Evolutionary conservation across 1,140 invertebrate species (phyloP).

Genomic region (Dendroctonus ponderosae): DNA sequence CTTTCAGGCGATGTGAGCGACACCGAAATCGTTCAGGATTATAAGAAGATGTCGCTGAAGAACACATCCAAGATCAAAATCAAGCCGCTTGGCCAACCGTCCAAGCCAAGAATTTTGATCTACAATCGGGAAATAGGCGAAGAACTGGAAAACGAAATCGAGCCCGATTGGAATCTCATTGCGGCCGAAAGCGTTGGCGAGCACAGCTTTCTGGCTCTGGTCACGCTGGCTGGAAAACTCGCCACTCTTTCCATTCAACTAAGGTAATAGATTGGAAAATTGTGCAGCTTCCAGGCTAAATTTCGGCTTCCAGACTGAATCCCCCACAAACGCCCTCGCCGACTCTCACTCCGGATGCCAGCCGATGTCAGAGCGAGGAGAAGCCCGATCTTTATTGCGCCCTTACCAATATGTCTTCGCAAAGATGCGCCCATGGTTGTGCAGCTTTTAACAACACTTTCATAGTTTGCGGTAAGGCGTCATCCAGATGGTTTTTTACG

Average conservation of each 20-base stretch:
- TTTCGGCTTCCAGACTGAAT: conserved; percentile 53
- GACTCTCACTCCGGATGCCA: conserved; percentile 46
- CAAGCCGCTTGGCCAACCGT: conserved; percentile 57
- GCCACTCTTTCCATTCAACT: conserved; percentile 64
- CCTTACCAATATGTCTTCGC: conserved; percentile 65
- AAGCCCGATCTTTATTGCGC: conserved; percentile 61
- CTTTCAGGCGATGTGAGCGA: conserved; percentile 59
- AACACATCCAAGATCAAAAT: conserved; percentile 50
- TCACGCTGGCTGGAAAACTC: conserved; percentile 63
- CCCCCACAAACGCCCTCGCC: conserved; percentile 52
- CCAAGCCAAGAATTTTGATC: conserved; percentile 63
- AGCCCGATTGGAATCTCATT: conserved; percentile 68
- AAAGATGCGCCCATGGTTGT: conserved; percentile 73
- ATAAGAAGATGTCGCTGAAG: conserved; percentile 69
- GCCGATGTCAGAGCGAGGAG: conserved; percentile 46
- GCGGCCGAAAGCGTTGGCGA: conserved; percentile 61
- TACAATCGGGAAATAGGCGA: conserved; percentile 61
- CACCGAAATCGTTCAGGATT: conserved; percentile 77
- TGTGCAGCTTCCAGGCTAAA: not conserved
- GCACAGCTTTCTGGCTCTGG: conserved; percentile 66
- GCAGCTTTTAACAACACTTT: conserved; percentile 66
- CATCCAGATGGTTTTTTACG: not conserved
- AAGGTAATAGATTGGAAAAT: conserved; percentile 42
- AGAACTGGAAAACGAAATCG: conserved; percentile 56
- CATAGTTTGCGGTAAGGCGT: conserved; percentile 67